Base-by-base conservation (phyloP, 2,888 invertebrate species). In the Drosophila histrio region DNA sequence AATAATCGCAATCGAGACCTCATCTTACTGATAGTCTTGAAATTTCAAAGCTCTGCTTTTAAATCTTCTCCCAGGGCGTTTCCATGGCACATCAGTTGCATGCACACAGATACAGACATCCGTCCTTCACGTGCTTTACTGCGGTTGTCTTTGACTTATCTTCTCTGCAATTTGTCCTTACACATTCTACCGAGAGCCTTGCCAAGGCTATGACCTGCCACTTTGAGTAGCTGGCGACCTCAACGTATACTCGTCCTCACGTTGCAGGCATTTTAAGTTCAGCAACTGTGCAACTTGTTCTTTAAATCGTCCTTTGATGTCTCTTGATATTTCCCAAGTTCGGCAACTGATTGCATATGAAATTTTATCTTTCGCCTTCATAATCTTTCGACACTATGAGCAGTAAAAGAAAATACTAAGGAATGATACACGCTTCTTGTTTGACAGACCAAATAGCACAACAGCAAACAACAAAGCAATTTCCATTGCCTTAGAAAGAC, bases 211-310 rank as follows among this genome's bases (percentile, higher is more conserved):
- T 17, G n/a, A 26, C 36, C 19, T 36, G 36, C 19, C 26, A 38
- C 38, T 50, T 53, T 53, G 53, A 32, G 30, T 43, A 43, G 30
- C 30, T 53, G 53, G 21, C 41, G 53, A 41, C 53, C 53, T 43
- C 30, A 53, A 53, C 41, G 43, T 53, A 43, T 11, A 41, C 13
- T 39, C 41, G 19, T 53, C 28, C 13, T 41, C 9, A 9, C 11
- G 8, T 50, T 24, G 26, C n/a, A 17, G 26, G 21, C 13, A 24
- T 41, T 32, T 53, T 22, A 22, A 53, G 41, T 53, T 32, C 22
- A 22, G 17, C 7, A n/a, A n/a, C 8, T 7, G 3, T 32, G 32
- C 32, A 15, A 13, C 41, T 30, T 43, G 22, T 15, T 43, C 8
- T 30, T 24, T 43, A 24, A 53, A 53, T 43, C 53, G n/a, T 17